Evolutionary conservation across 1,140 invertebrate species (phyloP).

Genomic region (Rhizoglyphus robini): DNA sequence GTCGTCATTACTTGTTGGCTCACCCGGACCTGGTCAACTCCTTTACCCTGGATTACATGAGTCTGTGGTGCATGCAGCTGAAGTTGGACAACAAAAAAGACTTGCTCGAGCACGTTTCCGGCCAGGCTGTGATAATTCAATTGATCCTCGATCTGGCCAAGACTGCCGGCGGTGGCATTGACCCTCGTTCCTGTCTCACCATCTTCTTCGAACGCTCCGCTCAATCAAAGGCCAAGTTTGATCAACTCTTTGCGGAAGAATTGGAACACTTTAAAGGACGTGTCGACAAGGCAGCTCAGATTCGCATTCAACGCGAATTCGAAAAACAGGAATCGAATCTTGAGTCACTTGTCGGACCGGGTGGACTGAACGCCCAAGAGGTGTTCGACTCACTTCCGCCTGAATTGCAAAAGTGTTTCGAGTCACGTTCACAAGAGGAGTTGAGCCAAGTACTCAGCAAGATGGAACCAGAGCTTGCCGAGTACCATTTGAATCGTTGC

Average conservation of each 20-base stretch:
- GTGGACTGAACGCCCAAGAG: conserved; percentile 91
- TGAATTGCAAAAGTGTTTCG: conserved; percentile 49
- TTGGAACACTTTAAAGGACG: conserved; percentile 73
- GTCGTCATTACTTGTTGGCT: conserved; percentile 59
- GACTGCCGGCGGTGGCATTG: conserved; percentile 70
- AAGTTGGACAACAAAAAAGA: conserved; percentile 95
- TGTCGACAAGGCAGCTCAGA: conserved; percentile 67
- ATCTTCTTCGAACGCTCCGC: conserved; percentile 74
- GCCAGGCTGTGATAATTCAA: conserved; percentile 97
- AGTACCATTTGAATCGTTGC: conserved; percentile 1
- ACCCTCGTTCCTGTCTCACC: conserved; percentile 76
- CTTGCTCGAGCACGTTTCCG: conserved; percentile 86
- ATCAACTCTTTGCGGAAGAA: conserved; percentile 87
- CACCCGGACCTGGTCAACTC: conserved; percentile 74
- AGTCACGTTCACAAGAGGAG: conserved; percentile 68
- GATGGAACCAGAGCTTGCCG: conserved; percentile 48
- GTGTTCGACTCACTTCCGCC: conserved; percentile 87
- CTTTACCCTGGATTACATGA: conserved; percentile 92
- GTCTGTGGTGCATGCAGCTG: conserved; percentile 96
- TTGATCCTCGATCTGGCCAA: conserved; percentile 93
- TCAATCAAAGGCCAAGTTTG: conserved; percentile 75
- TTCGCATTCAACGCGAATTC: conserved; percentile 70
- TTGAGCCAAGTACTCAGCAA: conserved; percentile 71
- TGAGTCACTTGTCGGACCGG: conserved; percentile 75
- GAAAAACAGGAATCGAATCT: conserved; percentile 65